Conservation (phyloP, 2,113 vertebrate genomes). For the Leptobrachium leishanense region DNA sequence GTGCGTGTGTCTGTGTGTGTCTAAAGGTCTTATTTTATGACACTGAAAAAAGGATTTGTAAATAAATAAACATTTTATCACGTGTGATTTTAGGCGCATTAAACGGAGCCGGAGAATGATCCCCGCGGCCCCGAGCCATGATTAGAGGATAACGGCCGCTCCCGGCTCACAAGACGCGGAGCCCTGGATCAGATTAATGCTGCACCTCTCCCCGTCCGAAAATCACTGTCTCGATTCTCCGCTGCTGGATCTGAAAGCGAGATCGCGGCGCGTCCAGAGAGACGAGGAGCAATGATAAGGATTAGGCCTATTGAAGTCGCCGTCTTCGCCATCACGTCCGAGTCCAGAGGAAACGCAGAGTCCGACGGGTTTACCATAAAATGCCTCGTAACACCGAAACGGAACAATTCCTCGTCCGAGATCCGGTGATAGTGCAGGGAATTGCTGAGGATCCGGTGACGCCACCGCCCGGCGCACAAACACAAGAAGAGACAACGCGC, state of each 20-base stretch:
- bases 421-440: slow-evolving; percentile 15
- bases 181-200: slow-evolving; percentile 42
- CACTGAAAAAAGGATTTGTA: slow-evolving; percentile 8
- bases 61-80: slow-evolving; percentile 8
- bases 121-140: slow-evolving; percentile 29
- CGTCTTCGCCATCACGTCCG: slow-evolving; percentile 24
- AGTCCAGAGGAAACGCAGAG: slow-evolving; percentile 32
- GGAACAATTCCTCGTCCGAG: no score
- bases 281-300: slow-evolving; percentile 30
- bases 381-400: no score
- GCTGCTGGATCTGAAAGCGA: slow-evolving; percentile 27
- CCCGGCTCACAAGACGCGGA: slow-evolving; percentile 13
- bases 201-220: slow-evolving; percentile 38
- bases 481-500: no score
- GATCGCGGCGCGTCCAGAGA: slow-evolving; percentile 12
- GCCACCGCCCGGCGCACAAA: no score
- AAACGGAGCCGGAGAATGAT: slow-evolving; percentile 24
- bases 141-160: slow-evolving; percentile 28
- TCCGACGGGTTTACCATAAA: no score
- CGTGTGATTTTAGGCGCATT: slow-evolving; percentile 12
- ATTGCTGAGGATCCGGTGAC: no score
- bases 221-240: slow-evolving; percentile 44
- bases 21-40: slow-evolving; percentile 34
- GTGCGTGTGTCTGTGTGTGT: no score
- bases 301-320: slow-evolving; percentile 37